Evolutionary conservation across 2,888 invertebrate species (phyloP).

Genomic region (Carpatolechia fugitivella): DNA sequence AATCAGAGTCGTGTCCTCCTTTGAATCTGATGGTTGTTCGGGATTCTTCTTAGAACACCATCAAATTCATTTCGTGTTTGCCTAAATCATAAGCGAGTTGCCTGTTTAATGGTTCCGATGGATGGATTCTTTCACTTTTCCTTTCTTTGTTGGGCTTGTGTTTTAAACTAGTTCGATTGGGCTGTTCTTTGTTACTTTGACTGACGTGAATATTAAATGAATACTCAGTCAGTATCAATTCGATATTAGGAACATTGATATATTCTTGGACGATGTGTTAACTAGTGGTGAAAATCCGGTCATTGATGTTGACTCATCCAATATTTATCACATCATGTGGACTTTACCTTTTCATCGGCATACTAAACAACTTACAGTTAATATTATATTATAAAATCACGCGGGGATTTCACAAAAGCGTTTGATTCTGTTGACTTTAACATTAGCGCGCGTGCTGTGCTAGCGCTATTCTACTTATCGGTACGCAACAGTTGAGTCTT

Average conservation of each 20-base stretch:
- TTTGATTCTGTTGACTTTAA: slow-evolving; percentile 56
- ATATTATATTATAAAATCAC: slow-evolving; percentile 75
- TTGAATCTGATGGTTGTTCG: slow-evolving; percentile 48
- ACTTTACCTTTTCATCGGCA: slow-evolving; percentile 46
- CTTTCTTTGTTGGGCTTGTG: slow-evolving; percentile 54
- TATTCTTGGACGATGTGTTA: slow-evolving; percentile 37
- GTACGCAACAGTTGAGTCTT: slow-evolving; percentile 53
- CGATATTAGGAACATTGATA: too few relatives aligned
- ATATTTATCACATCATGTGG: slow-evolving; percentile 27
- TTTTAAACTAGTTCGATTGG: slow-evolving; percentile 39
- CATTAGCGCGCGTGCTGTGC: slow-evolving; percentile 55
- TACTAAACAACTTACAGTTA: slow-evolving; percentile 66
- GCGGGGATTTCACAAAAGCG: slow-evolving; percentile 51
- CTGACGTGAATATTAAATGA: neutral
- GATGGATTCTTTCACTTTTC: slow-evolving; percentile 63
- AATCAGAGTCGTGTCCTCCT: slow-evolving; percentile 63
- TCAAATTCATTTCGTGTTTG: slow-evolving; percentile 56
- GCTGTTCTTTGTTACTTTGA: neutral
- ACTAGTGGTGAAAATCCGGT: slow-evolving; percentile 58
- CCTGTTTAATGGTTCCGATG: slow-evolving; percentile 55
- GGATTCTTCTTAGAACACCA: slow-evolving; percentile 62
- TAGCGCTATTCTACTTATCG: slow-evolving; percentile 71
- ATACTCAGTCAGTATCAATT: neutral
- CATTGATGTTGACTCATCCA: slow-evolving; percentile 53
- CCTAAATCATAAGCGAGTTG: slow-evolving; percentile 58